Percentiles rank a stretch among this genome's conserved stretches.
Evolutionary conservation across 2,113 vertebrate genomes (phyloP).

Genomic region (Eurystomus gularis): DNA sequence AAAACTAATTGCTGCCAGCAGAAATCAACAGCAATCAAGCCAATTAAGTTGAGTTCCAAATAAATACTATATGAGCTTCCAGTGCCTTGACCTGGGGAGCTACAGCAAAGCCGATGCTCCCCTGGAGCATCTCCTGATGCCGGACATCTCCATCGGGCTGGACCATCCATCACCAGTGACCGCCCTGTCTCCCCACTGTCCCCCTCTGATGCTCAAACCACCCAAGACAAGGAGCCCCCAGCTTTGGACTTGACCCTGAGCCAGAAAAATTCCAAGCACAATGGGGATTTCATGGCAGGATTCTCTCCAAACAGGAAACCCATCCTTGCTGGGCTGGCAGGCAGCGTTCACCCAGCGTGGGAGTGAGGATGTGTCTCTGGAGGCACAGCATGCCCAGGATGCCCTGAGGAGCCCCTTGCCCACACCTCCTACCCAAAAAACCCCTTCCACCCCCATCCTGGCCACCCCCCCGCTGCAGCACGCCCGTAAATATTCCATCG

Average conservation of each 20-base stretch:
- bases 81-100: not conserved
- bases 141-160: not conserved
- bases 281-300: fast-evolving
- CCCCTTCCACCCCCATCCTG: not conserved
- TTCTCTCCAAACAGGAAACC: not conserved
- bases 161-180: not conserved
- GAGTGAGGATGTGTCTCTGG: fast-evolving
- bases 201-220: not conserved
- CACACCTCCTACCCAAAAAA: not conserved
- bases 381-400: fast-evolving
- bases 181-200: fast-evolving
- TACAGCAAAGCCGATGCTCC: not conserved
- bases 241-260: not conserved
- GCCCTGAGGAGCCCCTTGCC: not conserved
- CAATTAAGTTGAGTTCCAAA: not conserved
- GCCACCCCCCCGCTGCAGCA: not conserved
- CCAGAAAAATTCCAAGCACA: not conserved
- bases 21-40: not conserved
- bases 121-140: not conserved
- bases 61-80: not conserved
- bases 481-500: not conserved
- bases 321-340: not conserved
- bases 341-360: not conserved
- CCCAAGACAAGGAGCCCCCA: not conserved
- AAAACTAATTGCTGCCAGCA: not conserved